Base-by-base conservation (phyloP, 2,888 invertebrate genomes). In the Cryptops parisi region DNA sequence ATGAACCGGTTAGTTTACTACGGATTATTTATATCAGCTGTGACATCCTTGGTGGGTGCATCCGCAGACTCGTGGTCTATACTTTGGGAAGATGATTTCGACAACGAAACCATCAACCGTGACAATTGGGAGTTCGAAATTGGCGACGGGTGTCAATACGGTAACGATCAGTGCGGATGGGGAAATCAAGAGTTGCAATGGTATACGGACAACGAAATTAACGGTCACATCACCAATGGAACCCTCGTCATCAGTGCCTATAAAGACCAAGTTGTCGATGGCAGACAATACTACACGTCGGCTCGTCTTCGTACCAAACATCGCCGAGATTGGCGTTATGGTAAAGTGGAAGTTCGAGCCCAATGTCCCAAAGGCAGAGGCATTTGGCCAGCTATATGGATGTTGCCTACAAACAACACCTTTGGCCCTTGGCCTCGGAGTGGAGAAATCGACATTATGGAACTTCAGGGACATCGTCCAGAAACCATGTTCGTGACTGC, bases 401-500 rank as follows among this genome's bases (percentile, higher is more conserved):
- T 50, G 51, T 17, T 50, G 21, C 41, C 41, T 2, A 41, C 24
- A 6, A n/a, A 50, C 9, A 41, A 41, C 19, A 41, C 23, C 5
- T 22, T 12, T 3, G 43, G 40, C n/a, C 19, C 15, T 12, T 50
- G 51, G 41, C 51, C 41, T 22, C 41, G 24, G 4, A 41, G 51
- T 27, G 51, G 51, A 22, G 51, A 50, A 46, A 50, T 50, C 15
- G 51, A 50, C 23, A 50, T 50, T 22, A 21, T 50, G 15, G 41
- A 50, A 39, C 2, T 23, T 2, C n/a, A 22, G 25, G 51, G 41
- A 17, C 43, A 50, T 23, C 15, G 17, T 24, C 22, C 41, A 40
- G n/a, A n/a, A n/a, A n/a, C n/a, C n/a, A n/a, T n/a, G n/a, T n/a
- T n/a, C n/a, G 2, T 2, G 17, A 41, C 41, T 21, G 40, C 43